Conservation (phyloP, 2,888 invertebrate genomes). For the Steinernema hermaphroditum region DNA sequence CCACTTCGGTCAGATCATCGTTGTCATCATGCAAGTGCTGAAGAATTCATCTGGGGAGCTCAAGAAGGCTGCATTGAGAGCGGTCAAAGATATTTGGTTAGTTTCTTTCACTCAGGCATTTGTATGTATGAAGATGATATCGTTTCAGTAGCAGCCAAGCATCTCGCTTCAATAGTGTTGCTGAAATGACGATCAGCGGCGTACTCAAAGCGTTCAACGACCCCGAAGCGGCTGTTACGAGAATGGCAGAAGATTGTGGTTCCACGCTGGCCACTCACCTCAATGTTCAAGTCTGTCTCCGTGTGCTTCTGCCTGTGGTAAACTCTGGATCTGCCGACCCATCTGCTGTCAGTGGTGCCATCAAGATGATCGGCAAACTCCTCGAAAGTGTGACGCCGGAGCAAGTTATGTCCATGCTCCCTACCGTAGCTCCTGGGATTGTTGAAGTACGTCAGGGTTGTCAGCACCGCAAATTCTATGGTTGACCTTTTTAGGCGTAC, state of each 20-base stretch:
- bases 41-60: constrained; percentile 63
- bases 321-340: constrained; percentile 67
- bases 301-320: constrained; percentile 81
- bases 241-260: constrained; percentile 84
- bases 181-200: constrained; percentile 85
- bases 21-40: constrained; percentile 70
- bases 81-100: constrained; percentile 82
- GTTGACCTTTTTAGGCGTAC: neutral
- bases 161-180: constrained; percentile 82
- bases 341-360: constrained; percentile 34
- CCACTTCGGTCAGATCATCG: constrained; percentile 72
- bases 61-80: constrained; percentile 73
- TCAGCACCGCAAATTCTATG: neutral
- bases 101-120: constrained; percentile 69
- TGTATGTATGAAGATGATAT: neutral
- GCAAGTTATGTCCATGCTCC: constrained; percentile 34
- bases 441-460: constrained; percentile 32
- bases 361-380: constrained; percentile 38
- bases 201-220: constrained; percentile 83
- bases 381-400: constrained; percentile 35
- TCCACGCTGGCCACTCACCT: constrained; percentile 79
- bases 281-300: constrained; percentile 79
- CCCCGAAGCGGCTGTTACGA: constrained; percentile 67
- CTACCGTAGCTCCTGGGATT: constrained; percentile 37
- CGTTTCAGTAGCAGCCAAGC: constrained; percentile 69